A percentile compares a stretch with the other conserved stretches of the same genome.
Conservation (phyloP, 1,140 invertebrate species). For the Elymnias hypermnestra region DNA sequence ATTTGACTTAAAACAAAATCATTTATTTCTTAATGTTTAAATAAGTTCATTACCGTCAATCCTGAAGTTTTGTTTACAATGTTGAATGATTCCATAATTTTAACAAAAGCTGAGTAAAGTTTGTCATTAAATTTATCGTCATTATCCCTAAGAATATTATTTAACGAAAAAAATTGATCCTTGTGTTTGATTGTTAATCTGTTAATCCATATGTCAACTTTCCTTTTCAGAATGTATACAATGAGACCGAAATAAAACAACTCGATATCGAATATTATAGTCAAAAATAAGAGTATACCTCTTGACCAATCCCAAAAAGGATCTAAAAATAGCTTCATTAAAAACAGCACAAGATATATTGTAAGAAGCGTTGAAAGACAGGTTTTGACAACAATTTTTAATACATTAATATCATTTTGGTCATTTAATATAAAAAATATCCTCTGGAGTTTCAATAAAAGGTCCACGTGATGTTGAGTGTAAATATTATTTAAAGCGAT, state of each 20-base stretch:
- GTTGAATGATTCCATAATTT: constrained; percentile 4
- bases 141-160: constrained; percentile 6
- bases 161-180: constrained; percentile 1
- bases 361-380: neutral
- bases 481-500: constrained; percentile 6
- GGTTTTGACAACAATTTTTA: constrained; percentile 2
- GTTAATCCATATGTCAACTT: constrained; percentile 8
- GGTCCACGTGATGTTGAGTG: constrained; percentile 7
- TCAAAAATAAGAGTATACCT: constrained; percentile 12
- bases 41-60: constrained; percentile 3
- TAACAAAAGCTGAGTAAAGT: constrained; percentile 6
- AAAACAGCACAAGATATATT: neutral
- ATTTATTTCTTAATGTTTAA: neutral
- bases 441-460: constrained; percentile 9
- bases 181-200: constrained; percentile 1
- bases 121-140: neutral
- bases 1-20: no score
- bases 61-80: constrained; percentile 5
- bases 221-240: constrained; percentile 7
- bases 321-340: constrained; percentile 7
- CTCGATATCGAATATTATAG: constrained; percentile 15
- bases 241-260: constrained; percentile 5
- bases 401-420: constrained; percentile 2
- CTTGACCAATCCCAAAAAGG: constrained; percentile 6
- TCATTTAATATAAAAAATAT: constrained; percentile 5